Percentiles rank a stretch among this genome's conserved stretches.
Evolutionary conservation across 2,888 invertebrate species (phyloP).

Genomic region (Habroteleia sp.): DNA sequence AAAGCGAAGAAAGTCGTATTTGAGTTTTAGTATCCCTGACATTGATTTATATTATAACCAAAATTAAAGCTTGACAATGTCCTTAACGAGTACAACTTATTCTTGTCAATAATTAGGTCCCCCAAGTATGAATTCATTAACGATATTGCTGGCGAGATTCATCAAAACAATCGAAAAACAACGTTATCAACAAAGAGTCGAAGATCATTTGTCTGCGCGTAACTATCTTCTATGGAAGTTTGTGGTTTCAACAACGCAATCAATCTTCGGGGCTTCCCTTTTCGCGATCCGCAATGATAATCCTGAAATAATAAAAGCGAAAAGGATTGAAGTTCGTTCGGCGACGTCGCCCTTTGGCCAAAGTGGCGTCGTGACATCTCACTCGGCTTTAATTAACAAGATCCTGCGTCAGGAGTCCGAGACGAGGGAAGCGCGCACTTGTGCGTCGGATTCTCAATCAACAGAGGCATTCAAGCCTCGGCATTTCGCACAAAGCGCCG

Average conservation of each 20-base stretch:
- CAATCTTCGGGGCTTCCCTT: constrained; percentile 43
- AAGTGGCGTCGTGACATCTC: constrained; percentile 76
- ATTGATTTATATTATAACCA: constrained; percentile 1
- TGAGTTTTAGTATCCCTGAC: too few relatives aligned
- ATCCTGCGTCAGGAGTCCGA: constrained; percentile 67
- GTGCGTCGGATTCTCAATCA: constrained; percentile 76
- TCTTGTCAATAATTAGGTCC: constrained; percentile 22
- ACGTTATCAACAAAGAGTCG: constrained; percentile 45
- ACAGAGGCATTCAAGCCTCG: constrained; percentile 75
- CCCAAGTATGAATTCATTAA: constrained; percentile 42
- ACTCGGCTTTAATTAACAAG: constrained; percentile 79
- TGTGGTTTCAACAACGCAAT: constrained; percentile 42
- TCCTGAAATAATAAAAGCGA: constrained; percentile 58
- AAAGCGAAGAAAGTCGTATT: too few relatives aligned
- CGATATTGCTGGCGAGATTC: constrained; percentile 23
- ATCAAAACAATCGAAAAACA: constrained; percentile 50
- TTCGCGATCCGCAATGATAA: constrained; percentile 54
- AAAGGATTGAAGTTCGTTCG: constrained; percentile 45
- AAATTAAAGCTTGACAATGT: constrained; percentile 25
- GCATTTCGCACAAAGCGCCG: constrained; percentile 67
- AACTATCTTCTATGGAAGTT: constrained; percentile 45
- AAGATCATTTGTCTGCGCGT: constrained; percentile 35
- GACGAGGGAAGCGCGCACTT: constrained; percentile 65
- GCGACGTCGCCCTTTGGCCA: constrained; percentile 56
- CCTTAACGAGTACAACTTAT: constrained; percentile 34